A percentile compares a stretch with the other conserved stretches of the same genome.
Evolutionary conservation across 2,113 vertebrate species (phyloP).

Genomic region (Eurystomus gularis): DNA sequence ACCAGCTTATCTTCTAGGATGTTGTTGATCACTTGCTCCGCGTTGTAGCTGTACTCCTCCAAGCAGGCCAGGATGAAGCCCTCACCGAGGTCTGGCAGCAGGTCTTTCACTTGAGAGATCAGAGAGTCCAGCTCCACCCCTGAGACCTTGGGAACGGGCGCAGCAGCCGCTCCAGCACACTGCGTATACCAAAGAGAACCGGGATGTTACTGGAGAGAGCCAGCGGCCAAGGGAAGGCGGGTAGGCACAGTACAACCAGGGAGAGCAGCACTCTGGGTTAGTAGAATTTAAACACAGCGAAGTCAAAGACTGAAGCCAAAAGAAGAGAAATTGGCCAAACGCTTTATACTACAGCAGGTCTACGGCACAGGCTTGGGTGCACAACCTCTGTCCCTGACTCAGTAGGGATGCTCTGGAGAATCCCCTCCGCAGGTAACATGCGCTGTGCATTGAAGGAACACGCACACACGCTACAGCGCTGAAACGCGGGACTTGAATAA

Average conservation of each 20-base stretch:
- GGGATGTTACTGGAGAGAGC: background rate
- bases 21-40: slow-evolving; percentile 93
- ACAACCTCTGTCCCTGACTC: background rate
- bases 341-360: background rate
- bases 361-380: background rate
- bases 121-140: slow-evolving; percentile 90
- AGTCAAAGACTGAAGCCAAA: background rate
- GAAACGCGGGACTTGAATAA: background rate
- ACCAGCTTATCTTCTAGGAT: slow-evolving; percentile 88
- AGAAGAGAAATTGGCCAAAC: background rate
- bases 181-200: background rate
- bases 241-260: fast-evolving
- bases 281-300: background rate
- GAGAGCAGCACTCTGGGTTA: background rate
- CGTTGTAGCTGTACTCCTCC: slow-evolving; percentile 81
- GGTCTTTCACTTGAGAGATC: slow-evolving; percentile 88
- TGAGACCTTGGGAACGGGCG: background rate
- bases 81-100: slow-evolving; percentile 91
- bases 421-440: background rate
- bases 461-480: background rate
- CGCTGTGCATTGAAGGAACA: background rate
- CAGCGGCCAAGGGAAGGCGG: background rate
- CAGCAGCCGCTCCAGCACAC: slow-evolving; percentile 62
- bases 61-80: slow-evolving; percentile 94
- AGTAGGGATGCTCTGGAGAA: background rate